A percentile compares a stretch with the other conserved stretches of the same genome.
phyloP scores from a whole-genome alignment of 2,797 vertebrate genomes.

The Cryptoprocta ferox region DNA sequence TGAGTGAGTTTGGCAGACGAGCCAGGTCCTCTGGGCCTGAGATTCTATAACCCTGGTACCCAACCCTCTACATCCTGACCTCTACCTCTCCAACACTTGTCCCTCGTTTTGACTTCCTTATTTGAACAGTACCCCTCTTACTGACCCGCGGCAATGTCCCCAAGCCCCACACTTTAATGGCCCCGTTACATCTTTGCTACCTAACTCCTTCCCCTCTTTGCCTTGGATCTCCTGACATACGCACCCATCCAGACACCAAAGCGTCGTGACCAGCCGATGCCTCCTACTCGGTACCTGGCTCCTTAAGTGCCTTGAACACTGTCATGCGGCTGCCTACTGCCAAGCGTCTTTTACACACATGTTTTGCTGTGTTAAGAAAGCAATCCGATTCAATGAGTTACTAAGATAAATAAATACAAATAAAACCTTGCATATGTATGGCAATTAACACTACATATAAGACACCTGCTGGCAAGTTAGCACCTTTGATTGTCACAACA shows the following conservation, averaged over 20 bases:
- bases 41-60: neutral
- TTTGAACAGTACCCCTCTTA: neutral
- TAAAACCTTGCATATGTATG: neutral
- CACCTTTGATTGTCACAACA: neutral
- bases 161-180: neutral
- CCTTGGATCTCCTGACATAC: neutral
- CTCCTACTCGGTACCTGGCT: accelerated
- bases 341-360: neutral
- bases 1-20: neutral
- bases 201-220: neutral
- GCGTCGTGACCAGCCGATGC: accelerated
- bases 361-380: neutral
- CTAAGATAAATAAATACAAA: neutral
- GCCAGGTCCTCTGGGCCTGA: neutral
- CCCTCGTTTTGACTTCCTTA: neutral
- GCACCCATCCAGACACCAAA: neutral
- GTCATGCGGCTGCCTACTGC: neutral
- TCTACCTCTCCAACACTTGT: neutral
- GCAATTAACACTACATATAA: neutral
- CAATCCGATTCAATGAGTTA: neutral
- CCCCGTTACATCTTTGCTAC: neutral
- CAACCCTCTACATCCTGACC: neutral
- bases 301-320: neutral
- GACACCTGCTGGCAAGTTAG: neutral
- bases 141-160: neutral